Conservation (phyloP, 1,140 invertebrate genomes). For the Cydia amplana region DNA sequence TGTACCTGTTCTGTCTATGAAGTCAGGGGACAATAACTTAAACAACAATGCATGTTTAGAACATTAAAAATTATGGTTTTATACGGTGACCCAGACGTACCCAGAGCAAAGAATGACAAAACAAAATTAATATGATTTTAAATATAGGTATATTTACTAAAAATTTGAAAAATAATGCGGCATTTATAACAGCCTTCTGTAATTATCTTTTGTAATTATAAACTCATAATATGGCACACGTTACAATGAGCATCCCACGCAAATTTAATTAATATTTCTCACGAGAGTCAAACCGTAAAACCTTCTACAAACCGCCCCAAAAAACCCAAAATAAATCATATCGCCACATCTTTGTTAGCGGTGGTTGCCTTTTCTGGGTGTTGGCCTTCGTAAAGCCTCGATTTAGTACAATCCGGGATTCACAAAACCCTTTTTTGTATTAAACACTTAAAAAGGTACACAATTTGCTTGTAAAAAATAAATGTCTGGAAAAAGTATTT, state of each 20-base stretch:
- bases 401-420: constrained; percentile 23
- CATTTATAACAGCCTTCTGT: background rate
- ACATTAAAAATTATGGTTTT: no score
- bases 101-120: background rate
- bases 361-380: background rate
- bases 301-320: background rate
- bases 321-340: constrained; percentile 1
- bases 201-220: background rate
- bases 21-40: no score
- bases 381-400: constrained; percentile 1
- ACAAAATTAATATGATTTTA: background rate
- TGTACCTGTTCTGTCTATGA: no score
- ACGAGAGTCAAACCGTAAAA: background rate
- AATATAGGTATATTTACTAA: background rate
- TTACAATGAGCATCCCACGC: background rate
- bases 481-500: background rate
- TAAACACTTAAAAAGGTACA: background rate
- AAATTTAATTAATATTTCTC: constrained; percentile 16
- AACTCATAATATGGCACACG: background rate
- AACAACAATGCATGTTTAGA: no score
- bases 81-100: no score
- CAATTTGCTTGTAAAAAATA: constrained; percentile 11
- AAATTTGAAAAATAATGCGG: background rate
- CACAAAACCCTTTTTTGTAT: constrained; percentile 8
- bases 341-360: background rate